These are phyloP conservation scores for Sylvietta virens DNA, from an alignment of 2,113 vertebrate genomes.

Conservation along the genomic window DNA sequence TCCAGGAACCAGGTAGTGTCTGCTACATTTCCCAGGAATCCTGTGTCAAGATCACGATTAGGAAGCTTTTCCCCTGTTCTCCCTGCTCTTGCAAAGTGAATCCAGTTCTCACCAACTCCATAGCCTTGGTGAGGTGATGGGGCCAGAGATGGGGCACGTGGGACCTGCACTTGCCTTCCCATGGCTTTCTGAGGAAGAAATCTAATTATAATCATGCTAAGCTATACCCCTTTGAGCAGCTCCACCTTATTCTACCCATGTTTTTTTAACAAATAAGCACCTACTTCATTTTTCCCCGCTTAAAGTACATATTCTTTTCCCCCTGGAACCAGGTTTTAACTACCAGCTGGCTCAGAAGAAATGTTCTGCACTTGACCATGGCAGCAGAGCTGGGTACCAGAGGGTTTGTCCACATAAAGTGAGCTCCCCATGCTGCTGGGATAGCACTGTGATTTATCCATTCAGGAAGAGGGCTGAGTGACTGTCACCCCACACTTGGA, in stretches of 20 bases:
- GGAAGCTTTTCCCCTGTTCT: background rate
- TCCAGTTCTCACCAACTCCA: background rate
- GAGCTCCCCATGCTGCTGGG: background rate
- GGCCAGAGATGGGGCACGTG: background rate
- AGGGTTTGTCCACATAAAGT: background rate
- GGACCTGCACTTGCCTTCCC: background rate
- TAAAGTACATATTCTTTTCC: too few species aligned
- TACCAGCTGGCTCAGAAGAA: background rate
- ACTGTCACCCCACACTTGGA: background rate
- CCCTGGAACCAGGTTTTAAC: background rate
- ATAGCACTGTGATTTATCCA: background rate
- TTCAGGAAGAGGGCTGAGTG: background rate
- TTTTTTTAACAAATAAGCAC: background rate
- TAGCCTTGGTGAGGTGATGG: background rate
- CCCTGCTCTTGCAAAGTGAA: background rate
- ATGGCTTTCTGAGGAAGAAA: background rate
- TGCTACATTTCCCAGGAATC: background rate
- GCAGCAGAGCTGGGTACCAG: background rate
- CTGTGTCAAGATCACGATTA: background rate
- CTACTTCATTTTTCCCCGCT: background rate
- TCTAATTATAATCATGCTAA: background rate
- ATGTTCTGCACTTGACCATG: background rate
- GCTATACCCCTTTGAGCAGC: background rate
- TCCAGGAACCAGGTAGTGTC: background rate
- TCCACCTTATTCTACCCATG: background rate